Conservation (phyloP, 92 coral and sea anemone genomes). For the Epizoanthus ramosus region DNA sequence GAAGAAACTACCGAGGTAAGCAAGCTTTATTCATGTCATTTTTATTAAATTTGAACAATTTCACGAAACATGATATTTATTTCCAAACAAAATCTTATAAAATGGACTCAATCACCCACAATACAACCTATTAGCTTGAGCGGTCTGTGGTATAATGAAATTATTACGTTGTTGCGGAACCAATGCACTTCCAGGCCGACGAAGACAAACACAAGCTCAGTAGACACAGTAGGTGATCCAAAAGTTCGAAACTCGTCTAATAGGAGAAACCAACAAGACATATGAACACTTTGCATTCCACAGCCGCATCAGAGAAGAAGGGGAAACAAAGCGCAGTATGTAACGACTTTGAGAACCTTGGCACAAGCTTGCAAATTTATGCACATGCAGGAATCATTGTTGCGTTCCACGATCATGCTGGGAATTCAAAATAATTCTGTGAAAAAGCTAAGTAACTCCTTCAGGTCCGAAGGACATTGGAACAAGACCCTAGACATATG, state of each 20-base stretch:
- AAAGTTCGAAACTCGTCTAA: conserved; percentile 34
- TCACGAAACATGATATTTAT: too few relatives aligned
- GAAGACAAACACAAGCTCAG: conserved; percentile 28
- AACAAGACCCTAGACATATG: too few relatives aligned
- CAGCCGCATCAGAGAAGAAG: conserved; percentile 20
- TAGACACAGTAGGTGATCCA: conserved; percentile 4
- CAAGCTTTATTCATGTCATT: too few relatives aligned
- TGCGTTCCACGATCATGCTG: too few relatives aligned
- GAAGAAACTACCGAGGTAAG: too few relatives aligned
- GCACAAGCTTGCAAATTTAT: conserved; percentile 42
- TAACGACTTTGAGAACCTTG: conserved; percentile 34
- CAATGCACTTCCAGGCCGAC: conserved; percentile 28
- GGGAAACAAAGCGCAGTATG: conserved; percentile 39
- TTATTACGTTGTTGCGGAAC: neutral
- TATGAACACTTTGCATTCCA: conserved; percentile 25
- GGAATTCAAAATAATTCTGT: too few relatives aligned
- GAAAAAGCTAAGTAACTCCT: neutral
- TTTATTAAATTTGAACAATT: too few relatives aligned
- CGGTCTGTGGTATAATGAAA: too few relatives aligned
- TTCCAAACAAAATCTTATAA: too few relatives aligned
- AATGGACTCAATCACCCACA: too few relatives aligned
- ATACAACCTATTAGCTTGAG: too few relatives aligned
- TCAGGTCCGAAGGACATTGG: too few relatives aligned
- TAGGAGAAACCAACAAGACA: conserved; percentile 47
- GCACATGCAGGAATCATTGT: conserved; percentile 8